phyloP scores from a whole-genome alignment of 2,888 invertebrate genomes.

The Gymnoscelis rufifasciata region DNA sequence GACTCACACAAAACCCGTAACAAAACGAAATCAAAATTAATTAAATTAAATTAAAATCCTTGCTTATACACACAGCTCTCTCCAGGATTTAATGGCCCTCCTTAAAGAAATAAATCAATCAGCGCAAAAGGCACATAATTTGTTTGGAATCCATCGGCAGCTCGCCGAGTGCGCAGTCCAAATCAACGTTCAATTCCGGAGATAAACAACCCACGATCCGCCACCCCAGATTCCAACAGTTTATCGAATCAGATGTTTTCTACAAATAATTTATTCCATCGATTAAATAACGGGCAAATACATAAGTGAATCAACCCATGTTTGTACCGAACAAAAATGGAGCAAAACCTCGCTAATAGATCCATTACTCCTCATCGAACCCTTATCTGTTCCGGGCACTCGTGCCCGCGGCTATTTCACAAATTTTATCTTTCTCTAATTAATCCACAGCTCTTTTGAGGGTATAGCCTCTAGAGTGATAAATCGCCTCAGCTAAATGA shows the following conservation, averaged over 20 bases:
- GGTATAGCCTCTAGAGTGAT: slow-evolving; percentile 66
- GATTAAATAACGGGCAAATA: slow-evolving; percentile 41
- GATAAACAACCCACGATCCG: slow-evolving; percentile 43
- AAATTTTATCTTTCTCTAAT: slow-evolving; percentile 74
- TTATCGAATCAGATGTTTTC: slow-evolving; percentile 55
- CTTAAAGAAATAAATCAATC: slow-evolving; percentile 43
- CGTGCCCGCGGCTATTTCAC: slow-evolving; percentile 61
- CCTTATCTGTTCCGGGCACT: slow-evolving; percentile 66
- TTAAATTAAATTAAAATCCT: neutral
- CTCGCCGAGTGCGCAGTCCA: slow-evolving; percentile 38
- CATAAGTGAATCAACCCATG: slow-evolving; percentile 51
- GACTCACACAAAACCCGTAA: too few relatives aligned
- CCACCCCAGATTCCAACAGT: slow-evolving; percentile 42
- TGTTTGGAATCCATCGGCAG: slow-evolving; percentile 45
- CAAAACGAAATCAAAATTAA: neutral
- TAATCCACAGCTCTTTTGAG: slow-evolving; percentile 68
- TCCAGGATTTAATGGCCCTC: slow-evolving; percentile 29
- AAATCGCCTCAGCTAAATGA: slow-evolving; percentile 59
- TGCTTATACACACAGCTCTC: slow-evolving; percentile 13
- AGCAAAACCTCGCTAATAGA: slow-evolving; percentile 55
- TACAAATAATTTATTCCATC: slow-evolving; percentile 47
- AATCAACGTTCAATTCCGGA: slow-evolving; percentile 45
- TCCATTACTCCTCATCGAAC: slow-evolving; percentile 63
- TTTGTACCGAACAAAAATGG: slow-evolving; percentile 50
- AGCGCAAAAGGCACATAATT: slow-evolving; percentile 41